Conservation (phyloP, 2,888 invertebrate species). For the Plusia festucae region DNA sequence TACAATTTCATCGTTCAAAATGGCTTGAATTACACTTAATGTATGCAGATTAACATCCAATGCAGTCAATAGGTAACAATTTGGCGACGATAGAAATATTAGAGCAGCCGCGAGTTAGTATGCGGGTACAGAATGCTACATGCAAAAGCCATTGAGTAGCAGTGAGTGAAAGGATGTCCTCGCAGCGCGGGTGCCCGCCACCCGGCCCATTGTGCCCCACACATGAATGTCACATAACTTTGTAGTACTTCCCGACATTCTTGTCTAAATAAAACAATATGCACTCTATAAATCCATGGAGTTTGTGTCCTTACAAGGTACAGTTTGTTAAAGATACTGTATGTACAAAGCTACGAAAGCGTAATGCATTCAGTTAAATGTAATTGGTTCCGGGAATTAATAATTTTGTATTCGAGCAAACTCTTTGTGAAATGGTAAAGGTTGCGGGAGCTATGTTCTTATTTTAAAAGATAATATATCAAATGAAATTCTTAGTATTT, state of each 20-base stretch:
- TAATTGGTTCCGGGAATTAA: slow-evolving; percentile 7
- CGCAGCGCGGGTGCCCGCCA: slow-evolving; percentile 59
- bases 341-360: not conserved
- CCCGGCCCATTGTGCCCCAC: slow-evolving; percentile 60
- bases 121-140: slow-evolving; percentile 73
- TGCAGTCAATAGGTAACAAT: slow-evolving; percentile 49
- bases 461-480: too few species aligned
- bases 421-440: not conserved
- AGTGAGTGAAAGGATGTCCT: slow-evolving; percentile 71
- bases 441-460: not conserved
- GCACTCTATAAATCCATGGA: slow-evolving; percentile 29
- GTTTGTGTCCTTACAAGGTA: slow-evolving; percentile 15
- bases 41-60: slow-evolving; percentile 44
- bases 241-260: slow-evolving; percentile 46
- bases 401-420: slow-evolving; percentile 5
- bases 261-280: slow-evolving; percentile 52
- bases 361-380: not conserved
- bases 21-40: slow-evolving; percentile 19
- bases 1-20: slow-evolving; percentile 6
- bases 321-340: slow-evolving; percentile 22
- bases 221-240: slow-evolving; percentile 67
- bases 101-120: slow-evolving; percentile 63
- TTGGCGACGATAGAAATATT: slow-evolving; percentile 52
- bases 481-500: too few species aligned
- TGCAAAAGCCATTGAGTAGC: slow-evolving; percentile 80